Base-by-base conservation (phyloP, 1,140 invertebrate genomes). In the Drosophila pseudoobscura region DNA sequence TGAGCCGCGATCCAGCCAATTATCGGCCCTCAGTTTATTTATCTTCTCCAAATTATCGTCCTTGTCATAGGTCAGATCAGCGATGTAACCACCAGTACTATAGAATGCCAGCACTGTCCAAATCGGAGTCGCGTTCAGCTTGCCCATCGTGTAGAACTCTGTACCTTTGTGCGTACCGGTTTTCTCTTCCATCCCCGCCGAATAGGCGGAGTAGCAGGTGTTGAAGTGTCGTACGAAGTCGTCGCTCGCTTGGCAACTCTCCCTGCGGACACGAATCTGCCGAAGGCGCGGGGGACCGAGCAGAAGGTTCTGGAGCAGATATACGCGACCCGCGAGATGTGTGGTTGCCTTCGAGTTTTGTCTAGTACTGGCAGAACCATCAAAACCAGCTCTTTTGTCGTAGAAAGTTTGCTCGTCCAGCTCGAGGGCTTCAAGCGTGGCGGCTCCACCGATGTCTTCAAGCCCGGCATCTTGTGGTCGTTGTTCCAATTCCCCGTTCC, bases 1-100 rank as follows among this genome's bases (percentile, higher is more conserved):
- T 0, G 89, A 82, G 1, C 79, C 89, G 2, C 85, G 75, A 60
- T 91, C 89, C 0, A 91, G 47, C 89, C 89, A 91, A 31, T 85
- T 63, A 3, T 6, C 6, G 0, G 50, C 6, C 22, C 52, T 77
- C 0, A 91, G 58, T 0, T 61, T 3, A 0, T 46, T 47, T 5
- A 91, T 51, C 6, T 44, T 63, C 0, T 58, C 7, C 2, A 74
- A 15, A 54, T 89, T 91, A 3, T 51, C 2, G 0, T 57, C 9
- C 4, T 52, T 75, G 1, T 72, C 20, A 20, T 68, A 89, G 13
- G 56, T 61, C 24, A 91, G 56, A 9, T 78, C 20, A 8, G 78
- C 15, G 5, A 78, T 75, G 39, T 84, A 91, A 2, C 89, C 89
- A 3, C 78, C 89, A 17, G 70, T 64, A 5, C 59, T 46, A 57